phyloP scores from a whole-genome alignment of 2,888 invertebrate genomes.

The Drosophila barbarae region DNA sequence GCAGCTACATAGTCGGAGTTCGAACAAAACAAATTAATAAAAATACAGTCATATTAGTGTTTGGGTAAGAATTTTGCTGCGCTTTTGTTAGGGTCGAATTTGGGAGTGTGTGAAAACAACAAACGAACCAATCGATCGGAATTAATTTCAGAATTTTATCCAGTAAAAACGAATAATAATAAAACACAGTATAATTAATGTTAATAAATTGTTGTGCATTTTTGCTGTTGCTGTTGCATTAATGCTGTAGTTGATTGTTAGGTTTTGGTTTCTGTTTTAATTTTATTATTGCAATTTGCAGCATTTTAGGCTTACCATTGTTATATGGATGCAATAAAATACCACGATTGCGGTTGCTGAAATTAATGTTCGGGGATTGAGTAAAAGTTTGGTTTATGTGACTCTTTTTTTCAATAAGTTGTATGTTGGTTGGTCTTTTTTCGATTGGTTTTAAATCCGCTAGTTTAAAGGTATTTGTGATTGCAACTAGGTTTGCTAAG shows the following conservation, averaged over 20 bases:
- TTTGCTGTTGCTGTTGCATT: constrained; percentile 35
- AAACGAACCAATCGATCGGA: constrained; percentile 32
- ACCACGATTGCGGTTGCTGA: constrained; percentile 80
- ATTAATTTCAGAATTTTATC: constrained; percentile 30
- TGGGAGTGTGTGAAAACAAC: constrained; percentile 26
- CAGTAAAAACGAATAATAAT: constrained; percentile 25
- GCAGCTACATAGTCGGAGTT: constrained; percentile 33
- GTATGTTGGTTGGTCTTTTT: constrained; percentile 35
- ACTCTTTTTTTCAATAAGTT: constrained; percentile 35
- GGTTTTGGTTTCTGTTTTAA: constrained; percentile 35
- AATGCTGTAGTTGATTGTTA: constrained; percentile 55
- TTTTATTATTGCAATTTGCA: constrained; percentile 54
- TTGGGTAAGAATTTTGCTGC: constrained; percentile 21
- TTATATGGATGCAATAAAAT: constrained; percentile 82
- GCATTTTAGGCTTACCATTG: constrained; percentile 81
- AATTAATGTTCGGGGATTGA: constrained; percentile 75
- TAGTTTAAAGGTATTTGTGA: constrained; percentile 34
- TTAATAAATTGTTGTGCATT: constrained; percentile 56
- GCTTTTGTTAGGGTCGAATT: constrained; percentile 25
- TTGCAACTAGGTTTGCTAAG: constrained; percentile 41
- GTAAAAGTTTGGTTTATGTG: constrained; percentile 56
- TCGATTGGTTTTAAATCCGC: constrained; percentile 21
- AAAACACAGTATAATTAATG: constrained; percentile 32
- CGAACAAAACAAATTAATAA: constrained; percentile 35
- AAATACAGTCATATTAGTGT: constrained; percentile 20